These are phyloP conservation scores for Eristalis intricaria DNA, from an alignment of 2,888 invertebrate species.

Conservation along the genomic window DNA sequence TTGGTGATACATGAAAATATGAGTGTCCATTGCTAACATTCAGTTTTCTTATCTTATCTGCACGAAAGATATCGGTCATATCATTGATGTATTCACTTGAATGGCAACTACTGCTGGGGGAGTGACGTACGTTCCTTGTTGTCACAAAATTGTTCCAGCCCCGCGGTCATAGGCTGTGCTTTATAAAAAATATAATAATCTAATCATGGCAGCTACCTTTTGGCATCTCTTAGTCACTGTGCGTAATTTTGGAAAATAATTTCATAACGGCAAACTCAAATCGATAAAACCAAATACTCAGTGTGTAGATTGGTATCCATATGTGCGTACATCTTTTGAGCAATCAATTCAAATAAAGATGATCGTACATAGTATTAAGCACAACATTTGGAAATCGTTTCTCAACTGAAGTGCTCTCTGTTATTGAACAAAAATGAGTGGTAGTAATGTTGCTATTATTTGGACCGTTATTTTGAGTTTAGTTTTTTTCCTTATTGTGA, in stretches of 20 bases:
- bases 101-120: neutral
- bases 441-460: neutral
- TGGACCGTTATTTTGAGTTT: neutral
- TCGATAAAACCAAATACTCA: neutral
- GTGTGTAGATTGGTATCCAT: too few species aligned
- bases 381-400: neutral
- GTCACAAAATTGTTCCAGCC: neutral
- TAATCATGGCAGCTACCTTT: neutral
- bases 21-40: too few species aligned
- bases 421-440: neutral
- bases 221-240: neutral
- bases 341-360: neutral
- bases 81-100: neutral
- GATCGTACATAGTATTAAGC: neutral
- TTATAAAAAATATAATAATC: neutral
- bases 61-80: neutral
- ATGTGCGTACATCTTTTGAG: neutral
- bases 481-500: neutral
- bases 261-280: neutral
- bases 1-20: too few species aligned
- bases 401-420: neutral
- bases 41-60: too few species aligned
- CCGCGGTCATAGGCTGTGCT: neutral
- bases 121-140: neutral
- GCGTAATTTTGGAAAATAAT: neutral